Base-by-base conservation (phyloP, 2,113 vertebrate genomes). In the Tursiops truncatus region DNA sequence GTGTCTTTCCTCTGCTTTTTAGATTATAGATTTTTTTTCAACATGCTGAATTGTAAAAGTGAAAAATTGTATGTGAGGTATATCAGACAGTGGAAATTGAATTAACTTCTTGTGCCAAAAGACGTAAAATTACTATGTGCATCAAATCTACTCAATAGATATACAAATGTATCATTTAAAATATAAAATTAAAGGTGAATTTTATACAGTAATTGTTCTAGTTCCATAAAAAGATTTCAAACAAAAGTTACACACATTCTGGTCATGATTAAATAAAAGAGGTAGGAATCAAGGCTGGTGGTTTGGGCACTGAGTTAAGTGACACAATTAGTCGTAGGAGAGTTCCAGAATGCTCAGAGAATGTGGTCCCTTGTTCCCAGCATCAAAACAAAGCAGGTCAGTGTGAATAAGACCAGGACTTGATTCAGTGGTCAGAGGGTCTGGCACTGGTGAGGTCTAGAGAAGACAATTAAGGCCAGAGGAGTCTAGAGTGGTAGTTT, bases 251-350 rank as follows among this genome's bases (percentile, higher is more conserved):
- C 90, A 2, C 20, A 65, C 2, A 58, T 83, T 68, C 21, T 50
- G 47, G 3, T 77, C 92, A 31, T 41, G 47, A 77, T 50, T 80
- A 31, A 67, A 85, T 63, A 63, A 62, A 80, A 8, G 50, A 44
- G 20, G 17, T 38, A 84, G 68, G 23, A 58, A 58, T 36, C 15
- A 6, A 65, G 44, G 83, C 28, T 60, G n/a, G 10, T 28, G 28
- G 17, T 60, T 80, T 44, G 50, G 80, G 17, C 33, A 58, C 1
- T 26, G n/a, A 50, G 56, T 53, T 68, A 81, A 65, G 17, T 33
- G 15, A 25, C 3, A 14, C 7, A 36, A 1, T 84, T 14, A 36
- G 79, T 36, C 2, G 0, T n/a, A n/a, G 47, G 4, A 17, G 23
- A 82, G 21, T 65, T n/a, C 23, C 76, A 56, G n/a, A 21, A 6